phyloP scores from a whole-genome alignment of 2,797 vertebrate species.

The Eutrigla gurnardus region DNA sequence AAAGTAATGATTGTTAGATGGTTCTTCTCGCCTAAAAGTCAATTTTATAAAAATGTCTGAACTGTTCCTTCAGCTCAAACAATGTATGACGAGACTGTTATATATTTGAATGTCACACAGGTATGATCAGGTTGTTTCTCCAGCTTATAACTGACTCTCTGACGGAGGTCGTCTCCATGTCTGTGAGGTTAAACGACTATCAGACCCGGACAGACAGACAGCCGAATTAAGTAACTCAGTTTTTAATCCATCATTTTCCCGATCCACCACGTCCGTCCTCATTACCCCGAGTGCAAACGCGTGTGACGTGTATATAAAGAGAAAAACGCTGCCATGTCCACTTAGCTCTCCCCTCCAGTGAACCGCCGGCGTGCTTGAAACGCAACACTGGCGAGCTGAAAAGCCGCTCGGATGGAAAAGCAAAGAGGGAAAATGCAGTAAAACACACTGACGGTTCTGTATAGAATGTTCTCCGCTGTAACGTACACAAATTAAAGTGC shows the following conservation, averaged over 20 bases:
- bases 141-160: neutral
- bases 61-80: neutral
- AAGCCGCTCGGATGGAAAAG: conserved; percentile 35
- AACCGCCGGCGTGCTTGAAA: conserved; percentile 51
- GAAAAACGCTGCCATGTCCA: conserved; percentile 60
- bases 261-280: conserved; percentile 51
- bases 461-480: conserved; percentile 47
- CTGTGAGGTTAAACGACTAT: conserved; percentile 41
- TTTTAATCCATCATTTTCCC: conserved; percentile 65
- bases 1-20: neutral
- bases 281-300: conserved; percentile 47
- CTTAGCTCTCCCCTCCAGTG: conserved; percentile 40
- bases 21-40: neutral
- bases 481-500: conserved; percentile 49
- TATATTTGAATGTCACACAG: neutral
- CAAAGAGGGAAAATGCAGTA: conserved; percentile 51
- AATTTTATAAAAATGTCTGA: neutral
- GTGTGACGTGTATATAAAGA: conserved; percentile 66
- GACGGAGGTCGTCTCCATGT: conserved; percentile 10
- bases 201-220: conserved; percentile 57
- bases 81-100: neutral
- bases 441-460: conserved; percentile 41
- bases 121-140: neutral
- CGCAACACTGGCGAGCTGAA: conserved; percentile 42
- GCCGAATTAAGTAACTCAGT: conserved; percentile 63